Evolutionary conservation across 2,113 vertebrate genomes (phyloP).

Genomic region (Clarias gariepinus): DNA sequence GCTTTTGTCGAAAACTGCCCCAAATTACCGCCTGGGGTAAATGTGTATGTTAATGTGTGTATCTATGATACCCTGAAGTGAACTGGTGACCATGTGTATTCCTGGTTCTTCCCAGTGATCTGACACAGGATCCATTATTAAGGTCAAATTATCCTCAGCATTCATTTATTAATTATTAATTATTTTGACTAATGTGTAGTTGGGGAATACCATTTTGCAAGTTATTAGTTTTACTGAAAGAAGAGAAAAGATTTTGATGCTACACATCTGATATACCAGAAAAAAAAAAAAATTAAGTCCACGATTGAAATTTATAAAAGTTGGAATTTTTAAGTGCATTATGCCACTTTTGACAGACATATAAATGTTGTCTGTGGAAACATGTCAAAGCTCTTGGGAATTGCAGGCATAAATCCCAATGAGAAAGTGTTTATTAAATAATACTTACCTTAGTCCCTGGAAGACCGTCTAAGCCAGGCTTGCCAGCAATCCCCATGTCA

Average conservation of each 20-base stretch:
- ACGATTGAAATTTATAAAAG: constrained; percentile 50
- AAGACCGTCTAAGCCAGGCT: constrained; percentile 45
- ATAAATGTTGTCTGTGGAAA: constrained; percentile 53
- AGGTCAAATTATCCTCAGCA: too few relatives aligned
- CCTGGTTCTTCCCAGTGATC: background rate
- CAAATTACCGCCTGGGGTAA: background rate
- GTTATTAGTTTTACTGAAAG: background rate
- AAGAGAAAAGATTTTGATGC: background rate
- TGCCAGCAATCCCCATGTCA: constrained; percentile 27
- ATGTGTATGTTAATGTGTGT: background rate
- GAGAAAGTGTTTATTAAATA: constrained; percentile 5
- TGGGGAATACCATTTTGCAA: background rate
- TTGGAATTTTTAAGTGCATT: constrained; percentile 46
- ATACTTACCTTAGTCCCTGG: constrained; percentile 52
- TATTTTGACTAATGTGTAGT: background rate
- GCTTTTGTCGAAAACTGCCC: background rate
- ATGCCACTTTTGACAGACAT: constrained; percentile 53
- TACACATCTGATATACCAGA: background rate
- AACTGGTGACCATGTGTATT: background rate
- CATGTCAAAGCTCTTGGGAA: constrained; percentile 45
- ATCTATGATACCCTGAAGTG: background rate
- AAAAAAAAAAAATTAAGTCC: background rate
- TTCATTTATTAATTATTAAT: background rate
- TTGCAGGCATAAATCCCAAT: background rate
- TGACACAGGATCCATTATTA: background rate